phyloP scores from a whole-genome alignment of 2,113 vertebrate genomes.

The Tonatia bakeri region DNA sequence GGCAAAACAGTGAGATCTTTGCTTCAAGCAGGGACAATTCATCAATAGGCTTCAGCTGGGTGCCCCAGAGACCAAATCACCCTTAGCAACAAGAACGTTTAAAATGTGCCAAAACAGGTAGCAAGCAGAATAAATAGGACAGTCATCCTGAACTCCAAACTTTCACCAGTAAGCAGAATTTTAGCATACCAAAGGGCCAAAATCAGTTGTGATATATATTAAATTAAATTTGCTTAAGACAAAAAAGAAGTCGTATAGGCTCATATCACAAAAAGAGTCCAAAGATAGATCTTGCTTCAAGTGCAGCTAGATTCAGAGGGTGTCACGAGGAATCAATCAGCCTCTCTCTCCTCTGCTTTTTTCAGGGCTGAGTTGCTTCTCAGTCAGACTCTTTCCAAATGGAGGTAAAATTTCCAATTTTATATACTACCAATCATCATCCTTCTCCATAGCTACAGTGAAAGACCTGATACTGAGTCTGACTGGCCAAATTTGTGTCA shows the following conservation, averaged over 20 bases:
- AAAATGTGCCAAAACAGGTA: background rate
- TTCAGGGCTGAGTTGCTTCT: background rate
- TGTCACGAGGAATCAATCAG: background rate
- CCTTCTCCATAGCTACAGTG: background rate
- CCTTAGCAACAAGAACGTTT: background rate
- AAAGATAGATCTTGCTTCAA: background rate
- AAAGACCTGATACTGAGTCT: background rate
- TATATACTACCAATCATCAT: background rate
- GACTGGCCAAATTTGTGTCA: background rate
- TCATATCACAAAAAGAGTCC: background rate
- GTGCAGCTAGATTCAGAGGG: background rate
- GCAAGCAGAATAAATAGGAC: background rate
- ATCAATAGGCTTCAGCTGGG: background rate
- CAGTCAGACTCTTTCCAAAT: background rate
- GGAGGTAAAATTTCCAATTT: background rate
- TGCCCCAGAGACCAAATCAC: background rate
- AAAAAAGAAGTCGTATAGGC: background rate
- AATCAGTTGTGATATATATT: background rate
- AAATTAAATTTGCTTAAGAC: background rate
- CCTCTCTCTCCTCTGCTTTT: background rate
- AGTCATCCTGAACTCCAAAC: background rate
- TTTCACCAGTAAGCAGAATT: background rate
- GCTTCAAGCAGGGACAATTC: background rate
- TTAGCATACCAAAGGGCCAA: background rate
- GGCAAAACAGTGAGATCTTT: background rate